Conservation (phyloP, 2,888 invertebrate species). For the Formica aserva region DNA sequence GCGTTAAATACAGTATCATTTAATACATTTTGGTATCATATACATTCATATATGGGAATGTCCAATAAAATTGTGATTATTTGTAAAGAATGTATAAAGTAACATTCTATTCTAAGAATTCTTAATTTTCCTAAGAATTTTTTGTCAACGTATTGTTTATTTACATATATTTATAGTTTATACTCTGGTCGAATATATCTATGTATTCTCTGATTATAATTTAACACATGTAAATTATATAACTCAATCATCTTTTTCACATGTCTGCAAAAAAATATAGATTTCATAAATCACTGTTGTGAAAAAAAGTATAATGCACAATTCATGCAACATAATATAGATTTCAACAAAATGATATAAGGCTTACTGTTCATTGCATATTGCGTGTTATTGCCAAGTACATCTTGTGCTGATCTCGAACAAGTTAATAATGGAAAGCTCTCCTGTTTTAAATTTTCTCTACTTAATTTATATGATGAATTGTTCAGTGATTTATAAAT, state of each 20-base stretch:
- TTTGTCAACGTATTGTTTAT: not conserved
- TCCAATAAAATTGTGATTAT: not conserved
- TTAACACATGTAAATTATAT: conserved; percentile 12
- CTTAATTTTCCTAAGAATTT: not conserved
- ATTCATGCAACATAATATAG: not conserved
- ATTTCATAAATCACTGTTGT: conserved; percentile 1
- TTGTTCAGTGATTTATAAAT: conserved; percentile 70
- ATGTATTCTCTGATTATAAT: conserved; percentile 1
- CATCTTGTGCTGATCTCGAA: conserved; percentile 67
- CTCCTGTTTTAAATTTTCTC: conserved; percentile 74
- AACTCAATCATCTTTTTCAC: conserved; percentile 27
- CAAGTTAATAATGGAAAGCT: conserved; percentile 72
- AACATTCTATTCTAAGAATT: conserved; percentile 11
- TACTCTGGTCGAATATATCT: not conserved
- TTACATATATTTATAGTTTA: conserved; percentile 26
- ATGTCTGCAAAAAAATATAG: conserved; percentile 26
- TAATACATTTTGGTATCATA: conserved; percentile 7
- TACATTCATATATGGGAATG: conserved; percentile 9
- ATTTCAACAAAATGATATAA: conserved; percentile 2
- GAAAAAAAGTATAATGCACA: not conserved
- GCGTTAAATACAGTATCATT: conserved; percentile 23
- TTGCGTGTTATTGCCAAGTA: conserved; percentile 7
- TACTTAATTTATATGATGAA: conserved; percentile 58
- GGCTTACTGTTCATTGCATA: not conserved
- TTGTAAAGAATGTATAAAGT: conserved; percentile 4